Evolutionary conservation across 1,140 invertebrate genomes (phyloP), one percentile per base, ranked within the genome.

Genomic region (Aphelenchoides fujianensis): DNA sequence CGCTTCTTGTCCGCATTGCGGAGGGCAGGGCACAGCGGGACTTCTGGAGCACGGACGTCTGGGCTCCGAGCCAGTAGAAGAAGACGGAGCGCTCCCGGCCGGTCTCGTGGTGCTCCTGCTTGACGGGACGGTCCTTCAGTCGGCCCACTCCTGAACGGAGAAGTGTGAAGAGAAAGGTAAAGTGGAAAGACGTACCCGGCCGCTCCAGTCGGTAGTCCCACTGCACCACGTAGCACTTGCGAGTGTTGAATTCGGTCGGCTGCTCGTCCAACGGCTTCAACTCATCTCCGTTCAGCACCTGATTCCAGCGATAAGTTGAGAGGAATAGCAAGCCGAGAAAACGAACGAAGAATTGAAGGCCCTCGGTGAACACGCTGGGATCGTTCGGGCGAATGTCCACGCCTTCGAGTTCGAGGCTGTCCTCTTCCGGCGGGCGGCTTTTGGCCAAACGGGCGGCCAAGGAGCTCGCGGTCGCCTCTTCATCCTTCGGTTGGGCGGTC

Each of bases 121-220:
- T 27, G 0, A 53, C 54, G 5, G 31, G 34, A 19, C 31, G 67
- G 16, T 74, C 70, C 37, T 54, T 48, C 52, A 76, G 31, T 31
- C 61, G 71, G n/a, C 75, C 34, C 27, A 75, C 57, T 35, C 74
- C 74, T 75, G 54, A 32, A 76, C 36, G n/a, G 41, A 59, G 23
- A 59, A 9, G 41, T 59, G 7, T 59, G 57, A 23, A 59, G 41
- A 59, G 9, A 54, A 64, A 9, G 7, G 7, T 59, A 19, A 3
- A 35, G 23, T n/a, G n/a, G n/a, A n/a, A n/a, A 16, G n/a, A 9
- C 34, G 19, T 23, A 34, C 74, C 74, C 19, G 55, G 28, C 55
- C 76, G 54, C 67, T 76, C 76, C 41, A 76, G 48, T 27, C 74
- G 55, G 52, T 76, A 76, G 5, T 57, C 23, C 74, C 74, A 76